These are phyloP conservation scores for Petrolisthes manimaculis DNA, from an alignment of 2,888 invertebrate genomes.

Conservation along the genomic window DNA sequence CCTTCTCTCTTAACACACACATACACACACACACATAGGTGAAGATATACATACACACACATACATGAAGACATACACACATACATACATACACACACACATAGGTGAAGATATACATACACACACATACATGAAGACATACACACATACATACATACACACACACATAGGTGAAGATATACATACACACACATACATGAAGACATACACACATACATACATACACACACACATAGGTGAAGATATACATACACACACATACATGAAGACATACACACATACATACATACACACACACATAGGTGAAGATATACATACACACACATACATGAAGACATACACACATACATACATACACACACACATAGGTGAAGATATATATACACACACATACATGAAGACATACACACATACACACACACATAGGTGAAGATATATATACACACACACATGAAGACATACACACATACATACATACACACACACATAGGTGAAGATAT, in stretches of 20 bases:
- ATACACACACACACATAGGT: constrained; percentile 22
- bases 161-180: too few relatives aligned
- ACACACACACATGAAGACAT: too few relatives aligned
- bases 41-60: constrained; percentile 24
- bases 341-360: constrained; percentile 38
- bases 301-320: not conserved
- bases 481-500: too few relatives aligned
- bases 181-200: too few relatives aligned
- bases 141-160: too few relatives aligned
- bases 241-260: too few relatives aligned
- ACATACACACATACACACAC: too few relatives aligned
- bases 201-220: too few relatives aligned
- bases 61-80: not conserved
- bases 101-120: not conserved
- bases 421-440: too few relatives aligned
- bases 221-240: too few relatives aligned
- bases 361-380: not conserved
- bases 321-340: constrained; percentile 18
- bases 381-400: constrained; percentile 6
- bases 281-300: constrained; percentile 11
- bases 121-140: too few relatives aligned
- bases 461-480: too few relatives aligned
- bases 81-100: not conserved
- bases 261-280: not conserved
- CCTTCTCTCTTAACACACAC: not conserved